Base-by-base conservation (phyloP, 1,140 invertebrate genomes). In the Drosophila chauvacae region DNA sequence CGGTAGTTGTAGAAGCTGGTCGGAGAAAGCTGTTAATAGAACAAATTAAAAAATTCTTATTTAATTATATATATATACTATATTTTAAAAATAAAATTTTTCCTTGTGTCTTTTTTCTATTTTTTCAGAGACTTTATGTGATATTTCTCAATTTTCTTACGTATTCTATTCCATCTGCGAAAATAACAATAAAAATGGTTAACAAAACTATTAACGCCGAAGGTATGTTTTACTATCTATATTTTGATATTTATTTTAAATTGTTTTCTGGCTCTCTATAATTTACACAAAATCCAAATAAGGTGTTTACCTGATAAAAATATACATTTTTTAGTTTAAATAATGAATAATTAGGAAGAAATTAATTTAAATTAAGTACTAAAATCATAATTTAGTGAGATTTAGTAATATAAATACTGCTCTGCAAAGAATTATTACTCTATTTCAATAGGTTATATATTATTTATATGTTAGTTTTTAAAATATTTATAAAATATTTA, bases 111-210 rank as follows among this genome's bases (percentile, higher is more conserved):
- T n/a, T 41, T n/a, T 35, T 23, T n/a, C 7, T 16, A 4, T 37
- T 50, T 18, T 61, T 59, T n/a, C 28, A 60, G 57, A 30, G 28
- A 5, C 33, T 51, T 50, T 23, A 3, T 53, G 33, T 18, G 13
- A 62, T 18, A 16, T n/a, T 28, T 37, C 16, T 4, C 14, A 28
- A 11, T 37, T 39, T 26, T 26, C 30, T 30, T 30, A 1, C 18
- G 18, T 13, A 3, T 33, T 23, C 33, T 10, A 23, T n/a, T 60
- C 30, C 18, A 20, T 3, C 18, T 10, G 2, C n/a, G 4, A 20
- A 1, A 44, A 13, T 5, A 60, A 13, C 9, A 20, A 7, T 45
- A 1, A 60, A 50, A 60, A 60, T 60, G 58, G 58, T 51, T 45
- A 60, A 60, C 20, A 35, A 33, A 7, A 51, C 44, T 50, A 13